phyloP scores from a whole-genome alignment of 1,140 invertebrate genomes.

The Heliothis virescens region DNA sequence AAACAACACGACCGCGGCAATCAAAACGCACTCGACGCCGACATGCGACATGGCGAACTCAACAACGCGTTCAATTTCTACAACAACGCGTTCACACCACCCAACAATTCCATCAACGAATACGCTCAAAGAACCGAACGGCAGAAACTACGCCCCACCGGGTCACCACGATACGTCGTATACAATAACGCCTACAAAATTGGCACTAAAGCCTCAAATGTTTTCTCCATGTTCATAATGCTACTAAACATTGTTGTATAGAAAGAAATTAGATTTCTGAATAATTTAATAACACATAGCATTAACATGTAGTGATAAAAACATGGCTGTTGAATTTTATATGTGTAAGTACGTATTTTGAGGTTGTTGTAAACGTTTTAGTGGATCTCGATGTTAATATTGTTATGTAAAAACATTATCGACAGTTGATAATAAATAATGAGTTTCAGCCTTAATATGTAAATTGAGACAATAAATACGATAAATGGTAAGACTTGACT shows the following conservation, averaged over 20 bases:
- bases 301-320: slow-evolving; percentile 74
- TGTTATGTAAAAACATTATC: slow-evolving; percentile 69
- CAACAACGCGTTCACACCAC: slow-evolving; percentile 63
- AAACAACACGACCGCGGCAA: slow-evolving; percentile 69
- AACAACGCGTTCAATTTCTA: slow-evolving; percentile 77
- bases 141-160: slow-evolving; percentile 79
- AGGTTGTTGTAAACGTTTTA: slow-evolving; percentile 78
- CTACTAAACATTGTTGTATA: slow-evolving; percentile 45
- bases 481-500: slow-evolving; percentile 44
- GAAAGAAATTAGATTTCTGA: slow-evolving; percentile 51
- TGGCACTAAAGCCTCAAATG: slow-evolving; percentile 15
- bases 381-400: slow-evolving; percentile 69
- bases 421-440: slow-evolving; percentile 51
- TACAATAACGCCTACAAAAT: slow-evolving; percentile 61
- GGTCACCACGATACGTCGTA: slow-evolving; percentile 70
- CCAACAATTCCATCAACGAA: slow-evolving; percentile 75
- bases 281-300: slow-evolving; percentile 48
- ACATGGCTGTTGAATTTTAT: slow-evolving; percentile 83
- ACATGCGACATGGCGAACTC: slow-evolving; percentile 63
- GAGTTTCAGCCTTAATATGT: slow-evolving; percentile 68
- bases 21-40: slow-evolving; percentile 74
- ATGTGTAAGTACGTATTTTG: slow-evolving; percentile 71
- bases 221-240: slow-evolving; percentile 45
- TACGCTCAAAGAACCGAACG: slow-evolving; percentile 75
- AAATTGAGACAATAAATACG: slow-evolving; percentile 68